Conservation (phyloP, 2,113 vertebrate species). For the Cavia aperea region DNA sequence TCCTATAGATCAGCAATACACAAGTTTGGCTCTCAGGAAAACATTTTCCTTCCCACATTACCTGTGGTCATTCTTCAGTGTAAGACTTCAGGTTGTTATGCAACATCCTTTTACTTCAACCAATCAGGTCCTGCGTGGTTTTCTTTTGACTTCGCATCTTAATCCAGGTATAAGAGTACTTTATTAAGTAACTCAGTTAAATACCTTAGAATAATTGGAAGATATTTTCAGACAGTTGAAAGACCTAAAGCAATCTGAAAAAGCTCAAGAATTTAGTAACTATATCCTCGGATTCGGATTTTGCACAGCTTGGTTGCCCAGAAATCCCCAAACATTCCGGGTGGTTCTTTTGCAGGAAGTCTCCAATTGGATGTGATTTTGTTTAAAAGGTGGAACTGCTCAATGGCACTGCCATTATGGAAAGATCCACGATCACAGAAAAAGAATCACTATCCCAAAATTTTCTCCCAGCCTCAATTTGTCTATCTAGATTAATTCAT, state of each 20-base stretch:
- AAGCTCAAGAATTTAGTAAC: background rate
- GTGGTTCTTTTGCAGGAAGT: conserved; percentile 12
- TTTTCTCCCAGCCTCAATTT: background rate
- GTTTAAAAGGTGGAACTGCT: background rate
- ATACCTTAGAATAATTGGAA: conserved; percentile 29
- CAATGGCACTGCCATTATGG: background rate
- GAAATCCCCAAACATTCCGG: conserved; percentile 65
- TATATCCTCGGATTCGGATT: background rate
- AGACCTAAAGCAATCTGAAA: background rate
- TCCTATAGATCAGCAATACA: background rate
- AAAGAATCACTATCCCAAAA: background rate
- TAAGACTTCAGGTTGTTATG: background rate
- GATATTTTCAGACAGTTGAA: background rate
- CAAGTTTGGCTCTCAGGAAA: background rate
- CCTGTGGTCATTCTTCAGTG: conserved; percentile 15
- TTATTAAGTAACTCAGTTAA: conserved; percentile 13
- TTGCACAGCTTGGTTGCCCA: background rate
- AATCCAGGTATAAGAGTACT: conserved; percentile 37
- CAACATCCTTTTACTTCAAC: conserved; percentile 7
- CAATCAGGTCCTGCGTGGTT: background rate
- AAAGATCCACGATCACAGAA: background rate
- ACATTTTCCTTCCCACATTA: conserved; percentile 23
- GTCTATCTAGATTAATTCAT: background rate
- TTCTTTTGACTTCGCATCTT: conserved; percentile 37
- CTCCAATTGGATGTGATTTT: background rate